Evolutionary conservation across 2,888 invertebrate species (phyloP), one percentile per base, ranked within the genome.

Genomic region (Mythimna albipuncta): DNA sequence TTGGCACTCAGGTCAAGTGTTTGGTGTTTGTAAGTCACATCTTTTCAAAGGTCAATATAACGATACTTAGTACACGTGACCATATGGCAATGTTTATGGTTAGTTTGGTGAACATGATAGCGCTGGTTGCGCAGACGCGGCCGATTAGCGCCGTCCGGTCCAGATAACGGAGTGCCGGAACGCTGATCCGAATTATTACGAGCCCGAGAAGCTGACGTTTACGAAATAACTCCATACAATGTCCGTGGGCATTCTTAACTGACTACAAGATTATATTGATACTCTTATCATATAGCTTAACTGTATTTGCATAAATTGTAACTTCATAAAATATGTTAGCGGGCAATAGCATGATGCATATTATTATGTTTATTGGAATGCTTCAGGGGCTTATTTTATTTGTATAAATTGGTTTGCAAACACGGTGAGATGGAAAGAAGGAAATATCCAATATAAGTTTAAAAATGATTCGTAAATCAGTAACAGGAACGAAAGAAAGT

Each of bases 81-180:
- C 38, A 67, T 79, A 85, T 77, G 78, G 58, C 68, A 74, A 87
- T 91, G 89, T 90, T 91, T 90, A 91, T 88, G 83, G 86, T 81
- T 85, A 84, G 89, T 88, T 86, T 87, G 86, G 87, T 88, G 90
- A 90, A 89, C 85, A 86, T 91, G 94, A 94, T 95, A 95, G 91
- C 91, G 87, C 83, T 87, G 87, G 91, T 91, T 90, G 93, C 91
- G 92, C 93, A 91, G 89, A 92, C 93, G 92, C 90, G 90, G 91
- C 84, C 92, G 94, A 93, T 94, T 95, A 93, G 91, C 90, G 77
- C 81, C 94, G 91, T 95, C 95, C 95, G 95, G 95, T 94, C 86
- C 89, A 93, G 95, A 95, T 95, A 96, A 92, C 91, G 89, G 85
- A 89, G 89, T 91, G 89, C 90, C 86, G 90, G 94, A 95, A 95